Conservation (phyloP, 2,797 vertebrate species). For the Acanthurus leucopareius region DNA sequence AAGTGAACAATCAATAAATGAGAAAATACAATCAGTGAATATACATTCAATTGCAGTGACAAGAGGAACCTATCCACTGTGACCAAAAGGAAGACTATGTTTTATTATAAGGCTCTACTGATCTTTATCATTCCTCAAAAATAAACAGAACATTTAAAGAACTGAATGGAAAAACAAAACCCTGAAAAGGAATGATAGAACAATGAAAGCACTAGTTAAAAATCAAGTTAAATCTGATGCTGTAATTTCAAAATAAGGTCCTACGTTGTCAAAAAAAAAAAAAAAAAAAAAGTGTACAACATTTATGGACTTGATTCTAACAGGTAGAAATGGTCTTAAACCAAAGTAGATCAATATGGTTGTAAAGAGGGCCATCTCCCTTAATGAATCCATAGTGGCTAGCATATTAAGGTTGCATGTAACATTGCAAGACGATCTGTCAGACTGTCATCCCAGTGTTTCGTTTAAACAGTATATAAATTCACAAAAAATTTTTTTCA, state of each 20-base stretch:
- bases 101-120: constrained; percentile 18
- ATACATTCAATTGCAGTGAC: constrained; percentile 80
- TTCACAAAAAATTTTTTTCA: constrained; percentile 61
- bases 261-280: constrained; percentile 7
- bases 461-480: constrained; percentile 63
- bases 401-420: constrained; percentile 62
- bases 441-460: constrained; percentile 73
- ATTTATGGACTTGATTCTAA: constrained; percentile 50
- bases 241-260: constrained; percentile 19
- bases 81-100: constrained; percentile 37
- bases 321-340: constrained; percentile 37
- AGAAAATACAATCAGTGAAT: constrained; percentile 76
- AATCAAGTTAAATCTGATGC: constrained; percentile 39
- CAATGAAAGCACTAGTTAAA: constrained; percentile 41
- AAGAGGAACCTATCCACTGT: constrained; percentile 34
- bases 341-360: constrained; percentile 27
- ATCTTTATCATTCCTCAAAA: constrained; percentile 46
- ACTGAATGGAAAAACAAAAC: constrained; percentile 46
- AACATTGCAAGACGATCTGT: constrained; percentile 55
- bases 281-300: constrained; percentile 12
- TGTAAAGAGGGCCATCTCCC: constrained; percentile 55
- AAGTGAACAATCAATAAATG: constrained; percentile 65
- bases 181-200: constrained; percentile 53
- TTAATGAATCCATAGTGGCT: constrained; percentile 64
- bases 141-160: constrained; percentile 41